Percentiles rank a stretch among this genome's conserved stretches.
Conservation (phyloP, 1,140 invertebrate genomes). For the Penaeus chinensis region DNA sequence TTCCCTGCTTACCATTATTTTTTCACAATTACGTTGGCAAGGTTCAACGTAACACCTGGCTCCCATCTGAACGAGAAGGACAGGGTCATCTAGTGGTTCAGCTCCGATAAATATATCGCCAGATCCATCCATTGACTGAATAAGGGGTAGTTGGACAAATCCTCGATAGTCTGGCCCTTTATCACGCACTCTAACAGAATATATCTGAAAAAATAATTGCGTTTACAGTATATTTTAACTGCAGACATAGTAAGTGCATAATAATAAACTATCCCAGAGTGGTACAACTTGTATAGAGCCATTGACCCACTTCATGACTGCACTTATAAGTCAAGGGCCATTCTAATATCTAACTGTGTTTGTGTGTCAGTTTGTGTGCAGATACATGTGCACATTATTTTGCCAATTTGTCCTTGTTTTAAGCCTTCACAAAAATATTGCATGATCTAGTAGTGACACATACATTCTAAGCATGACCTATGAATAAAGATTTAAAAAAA, state of each 20-base stretch:
- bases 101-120: slow-evolving; percentile 48
- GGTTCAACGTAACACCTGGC: slow-evolving; percentile 54
- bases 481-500: too few relatives aligned
- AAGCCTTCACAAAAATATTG: too few relatives aligned
- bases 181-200: slow-evolving; percentile 78
- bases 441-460: too few relatives aligned
- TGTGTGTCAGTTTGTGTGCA: too few relatives aligned
- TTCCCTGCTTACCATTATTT: slow-evolving; percentile 27
- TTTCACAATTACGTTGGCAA: slow-evolving; percentile 64
- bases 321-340: too few relatives aligned
- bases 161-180: slow-evolving; percentile 79
- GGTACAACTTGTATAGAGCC: background rate
- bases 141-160: slow-evolving; percentile 79
- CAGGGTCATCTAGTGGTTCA: slow-evolving; percentile 30
- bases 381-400: too few relatives aligned
- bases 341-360: too few relatives aligned
- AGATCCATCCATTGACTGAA: slow-evolving; percentile 43
- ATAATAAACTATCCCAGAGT: background rate
- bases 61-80: slow-evolving; percentile 50
- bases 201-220: slow-evolving; percentile 71
- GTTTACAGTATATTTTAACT: background rate
- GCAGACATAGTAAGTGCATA: background rate
- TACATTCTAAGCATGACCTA: too few relatives aligned
- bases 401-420: too few relatives aligned
- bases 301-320: background rate